These are phyloP conservation scores for Drosophila stalkeri DNA, from an alignment of 2,888 invertebrate genomes.

Conservation along the genomic window DNA sequence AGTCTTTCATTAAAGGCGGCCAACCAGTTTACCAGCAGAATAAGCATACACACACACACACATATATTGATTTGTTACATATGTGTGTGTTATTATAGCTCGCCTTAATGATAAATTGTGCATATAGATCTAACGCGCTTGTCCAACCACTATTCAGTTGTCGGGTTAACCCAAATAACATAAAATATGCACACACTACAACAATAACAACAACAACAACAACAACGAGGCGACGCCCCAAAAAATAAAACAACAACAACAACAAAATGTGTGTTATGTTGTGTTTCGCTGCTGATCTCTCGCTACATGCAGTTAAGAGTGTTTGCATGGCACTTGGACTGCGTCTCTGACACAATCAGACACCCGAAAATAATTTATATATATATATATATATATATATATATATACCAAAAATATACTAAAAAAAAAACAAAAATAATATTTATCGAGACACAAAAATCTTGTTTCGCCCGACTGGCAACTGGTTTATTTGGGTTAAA, in stretches of 20 bases:
- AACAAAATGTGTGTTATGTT: constrained; percentile 8
- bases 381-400: constrained; percentile 13
- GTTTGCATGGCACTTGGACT: constrained; percentile 64
- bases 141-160: constrained; percentile 53
- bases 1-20: constrained; percentile 53
- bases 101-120: constrained; percentile 48
- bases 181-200: constrained; percentile 26
- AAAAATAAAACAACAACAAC: constrained; percentile 10
- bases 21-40: constrained; percentile 49
- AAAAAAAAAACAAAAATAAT: constrained; percentile 18
- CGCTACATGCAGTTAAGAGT: constrained; percentile 51
- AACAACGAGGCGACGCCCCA: constrained; percentile 41
- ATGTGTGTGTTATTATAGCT: constrained; percentile 26
- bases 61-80: not conserved
- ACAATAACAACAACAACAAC: constrained; percentile 5
- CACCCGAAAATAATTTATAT: constrained; percentile 18
- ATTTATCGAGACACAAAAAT: constrained; percentile 48
- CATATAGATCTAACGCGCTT: constrained; percentile 49
- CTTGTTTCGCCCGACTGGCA: constrained; percentile 55
- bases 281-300: constrained; percentile 36
- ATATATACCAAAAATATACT: constrained; percentile 11
- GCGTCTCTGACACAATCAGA: constrained; percentile 58
- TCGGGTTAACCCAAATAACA: constrained; percentile 63
- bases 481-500: constrained; percentile 81
- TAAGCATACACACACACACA: not conserved